These are phyloP conservation scores for Epizoanthus stellaris DNA, from an alignment of 92 coral and sea anemone species.

Conservation along the genomic window DNA sequence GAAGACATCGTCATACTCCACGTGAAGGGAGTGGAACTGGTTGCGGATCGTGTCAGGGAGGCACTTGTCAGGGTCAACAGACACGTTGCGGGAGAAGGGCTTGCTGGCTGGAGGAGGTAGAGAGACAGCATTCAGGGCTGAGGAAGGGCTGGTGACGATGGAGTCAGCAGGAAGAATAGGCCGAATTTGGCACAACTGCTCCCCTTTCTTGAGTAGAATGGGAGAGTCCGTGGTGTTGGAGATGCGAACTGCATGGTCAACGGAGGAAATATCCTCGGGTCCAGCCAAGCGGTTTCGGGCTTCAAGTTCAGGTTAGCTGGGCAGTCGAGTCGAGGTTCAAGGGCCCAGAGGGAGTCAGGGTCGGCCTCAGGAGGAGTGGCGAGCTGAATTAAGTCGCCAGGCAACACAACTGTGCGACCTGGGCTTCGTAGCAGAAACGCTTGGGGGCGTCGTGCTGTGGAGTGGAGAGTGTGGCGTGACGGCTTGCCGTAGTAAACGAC, in stretches of 20 bases:
- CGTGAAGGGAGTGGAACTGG: constrained; percentile 46
- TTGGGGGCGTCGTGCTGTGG: constrained; percentile 58
- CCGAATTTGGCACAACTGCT: constrained; percentile 57
- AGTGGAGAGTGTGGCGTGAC: constrained; percentile 41
- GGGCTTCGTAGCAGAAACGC: constrained; percentile 62
- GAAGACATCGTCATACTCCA: constrained; percentile 52
- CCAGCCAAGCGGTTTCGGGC: constrained; percentile 66
- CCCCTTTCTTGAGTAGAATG: constrained; percentile 54
- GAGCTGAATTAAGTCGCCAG: constrained; percentile 54
- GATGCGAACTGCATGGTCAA: constrained; percentile 39
- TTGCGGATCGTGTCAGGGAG: constrained; percentile 42
- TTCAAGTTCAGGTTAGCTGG: constrained; percentile 43
- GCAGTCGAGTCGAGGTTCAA: constrained; percentile 57
- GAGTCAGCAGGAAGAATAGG: constrained; percentile 24
- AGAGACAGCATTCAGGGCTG: neutral
- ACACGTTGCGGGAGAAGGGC: constrained; percentile 26
- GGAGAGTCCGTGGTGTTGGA: constrained; percentile 52
- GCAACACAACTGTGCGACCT: constrained; percentile 51
- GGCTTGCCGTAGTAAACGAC: constrained; percentile 37
- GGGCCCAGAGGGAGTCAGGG: constrained; percentile 51
- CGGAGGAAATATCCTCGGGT: constrained; percentile 45
- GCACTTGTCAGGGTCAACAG: constrained; percentile 57
- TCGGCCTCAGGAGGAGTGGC: neutral
- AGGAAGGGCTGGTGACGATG: constrained; percentile 19
- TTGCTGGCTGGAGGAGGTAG: neutral